Conservation (phyloP, 1,140 invertebrate species). For the Drosophila lini region DNA sequence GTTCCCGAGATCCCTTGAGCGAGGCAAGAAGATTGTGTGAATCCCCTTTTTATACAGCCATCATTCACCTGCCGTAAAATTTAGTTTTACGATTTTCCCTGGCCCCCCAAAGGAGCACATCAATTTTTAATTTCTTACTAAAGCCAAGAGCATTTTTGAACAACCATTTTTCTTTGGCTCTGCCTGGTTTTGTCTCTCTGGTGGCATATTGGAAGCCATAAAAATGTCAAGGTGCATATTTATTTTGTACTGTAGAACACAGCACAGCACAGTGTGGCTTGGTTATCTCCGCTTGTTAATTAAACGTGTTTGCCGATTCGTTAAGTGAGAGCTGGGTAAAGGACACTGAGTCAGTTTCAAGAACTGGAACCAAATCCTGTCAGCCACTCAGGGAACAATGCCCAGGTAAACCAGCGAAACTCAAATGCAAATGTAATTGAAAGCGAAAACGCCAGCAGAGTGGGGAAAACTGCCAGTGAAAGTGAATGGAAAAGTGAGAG, state of each 20-base stretch:
- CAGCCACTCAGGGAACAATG: not conserved
- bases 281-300: constrained; percentile 34
- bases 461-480: not conserved
- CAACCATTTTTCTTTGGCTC: constrained; percentile 14
- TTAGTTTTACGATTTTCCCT: constrained; percentile 52
- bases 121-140: constrained; percentile 55
- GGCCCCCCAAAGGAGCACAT: constrained; percentile 27
- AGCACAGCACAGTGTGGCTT: not conserved
- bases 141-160: constrained; percentile 22
- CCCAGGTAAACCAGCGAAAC: constrained; percentile 19
- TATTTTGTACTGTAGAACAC: constrained; percentile 8
- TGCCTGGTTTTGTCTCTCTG: not conserved
- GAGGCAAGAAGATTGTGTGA: not conserved
- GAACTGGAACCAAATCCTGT: not conserved
- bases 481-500: constrained; percentile 2
- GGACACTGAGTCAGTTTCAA: not conserved
- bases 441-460: constrained; percentile 1
- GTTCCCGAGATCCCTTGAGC: constrained; percentile 9
- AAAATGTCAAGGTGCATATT: constrained; percentile 50
- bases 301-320: constrained; percentile 48
- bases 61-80: constrained; percentile 45
- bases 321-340: constrained; percentile 17
- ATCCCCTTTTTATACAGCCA: constrained; percentile 1
- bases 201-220: constrained; percentile 44
- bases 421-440: constrained; percentile 23